phyloP scores from a whole-genome alignment of 2,113 vertebrate genomes.

The Crotalus horridus region DNA sequence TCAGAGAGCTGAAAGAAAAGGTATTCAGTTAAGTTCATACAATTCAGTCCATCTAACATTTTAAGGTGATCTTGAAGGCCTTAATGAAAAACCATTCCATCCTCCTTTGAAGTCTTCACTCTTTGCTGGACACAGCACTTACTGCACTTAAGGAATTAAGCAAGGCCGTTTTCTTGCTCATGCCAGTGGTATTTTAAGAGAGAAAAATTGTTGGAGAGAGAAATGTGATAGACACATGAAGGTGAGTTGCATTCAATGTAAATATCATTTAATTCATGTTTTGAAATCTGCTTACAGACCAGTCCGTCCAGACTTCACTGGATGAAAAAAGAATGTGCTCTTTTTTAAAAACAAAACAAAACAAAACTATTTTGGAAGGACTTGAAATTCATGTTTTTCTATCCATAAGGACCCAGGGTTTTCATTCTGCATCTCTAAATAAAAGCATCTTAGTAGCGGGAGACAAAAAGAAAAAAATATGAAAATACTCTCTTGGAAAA shows the following conservation, averaged over 20 bases:
- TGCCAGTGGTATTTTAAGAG: background rate
- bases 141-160: background rate
- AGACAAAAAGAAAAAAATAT: background rate
- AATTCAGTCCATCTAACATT: background rate
- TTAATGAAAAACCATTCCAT: background rate
- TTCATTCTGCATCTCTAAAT: background rate
- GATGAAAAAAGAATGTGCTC: background rate
- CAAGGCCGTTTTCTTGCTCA: background rate
- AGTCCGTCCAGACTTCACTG: background rate
- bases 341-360: background rate
- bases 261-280: background rate
- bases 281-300: background rate
- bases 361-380: background rate
- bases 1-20: background rate
- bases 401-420: background rate
- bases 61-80: background rate
- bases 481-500: background rate
- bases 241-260: background rate
- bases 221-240: background rate
- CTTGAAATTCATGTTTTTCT: background rate
- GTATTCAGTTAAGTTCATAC: background rate
- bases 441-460: background rate
- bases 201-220: background rate
- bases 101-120: background rate
- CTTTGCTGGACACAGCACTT: background rate